Evolutionary conservation across 2,888 invertebrate species (phyloP).

Genomic region (Mystacides longicornis): DNA sequence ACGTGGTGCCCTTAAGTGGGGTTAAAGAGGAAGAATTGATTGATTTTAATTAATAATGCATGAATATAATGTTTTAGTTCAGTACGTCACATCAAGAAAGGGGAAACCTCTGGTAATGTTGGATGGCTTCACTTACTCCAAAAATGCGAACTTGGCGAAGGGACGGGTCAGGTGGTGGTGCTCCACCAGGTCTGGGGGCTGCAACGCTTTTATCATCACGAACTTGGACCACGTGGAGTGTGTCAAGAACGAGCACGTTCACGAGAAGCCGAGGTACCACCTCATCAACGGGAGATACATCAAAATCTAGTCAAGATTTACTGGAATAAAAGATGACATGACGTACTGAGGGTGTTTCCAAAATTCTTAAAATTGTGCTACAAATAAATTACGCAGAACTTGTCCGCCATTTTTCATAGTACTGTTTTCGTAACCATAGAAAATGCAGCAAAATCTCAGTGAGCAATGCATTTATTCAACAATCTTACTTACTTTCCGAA

Average conservation of each 20-base stretch:
- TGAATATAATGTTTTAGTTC: background rate
- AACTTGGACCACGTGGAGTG: background rate
- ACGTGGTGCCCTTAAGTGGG: too few species aligned
- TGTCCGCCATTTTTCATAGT: too few species aligned
- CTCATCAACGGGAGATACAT: constrained; percentile 1
- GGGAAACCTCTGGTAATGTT: background rate
- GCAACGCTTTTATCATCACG: constrained; percentile 8
- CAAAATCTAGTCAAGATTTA: background rate
- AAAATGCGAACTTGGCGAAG: background rate
- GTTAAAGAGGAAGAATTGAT: too few species aligned
- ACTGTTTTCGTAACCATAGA: too few species aligned
- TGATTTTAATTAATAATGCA: too few species aligned
- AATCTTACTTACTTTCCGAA: too few species aligned
- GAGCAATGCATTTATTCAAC: too few species aligned
- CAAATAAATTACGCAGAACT: too few species aligned
- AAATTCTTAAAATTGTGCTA: too few species aligned
- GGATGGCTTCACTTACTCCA: background rate
- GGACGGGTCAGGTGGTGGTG: constrained; percentile 6
- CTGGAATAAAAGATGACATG: too few species aligned
- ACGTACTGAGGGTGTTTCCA: too few species aligned
- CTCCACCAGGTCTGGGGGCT: constrained; percentile 6
- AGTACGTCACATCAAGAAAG: background rate
- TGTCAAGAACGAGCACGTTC: constrained; percentile 11
- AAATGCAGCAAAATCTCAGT: too few species aligned
- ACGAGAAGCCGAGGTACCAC: constrained; percentile 8